phyloP scores from a whole-genome alignment of 2,888 invertebrate genomes.

The Agrotis clavis region DNA sequence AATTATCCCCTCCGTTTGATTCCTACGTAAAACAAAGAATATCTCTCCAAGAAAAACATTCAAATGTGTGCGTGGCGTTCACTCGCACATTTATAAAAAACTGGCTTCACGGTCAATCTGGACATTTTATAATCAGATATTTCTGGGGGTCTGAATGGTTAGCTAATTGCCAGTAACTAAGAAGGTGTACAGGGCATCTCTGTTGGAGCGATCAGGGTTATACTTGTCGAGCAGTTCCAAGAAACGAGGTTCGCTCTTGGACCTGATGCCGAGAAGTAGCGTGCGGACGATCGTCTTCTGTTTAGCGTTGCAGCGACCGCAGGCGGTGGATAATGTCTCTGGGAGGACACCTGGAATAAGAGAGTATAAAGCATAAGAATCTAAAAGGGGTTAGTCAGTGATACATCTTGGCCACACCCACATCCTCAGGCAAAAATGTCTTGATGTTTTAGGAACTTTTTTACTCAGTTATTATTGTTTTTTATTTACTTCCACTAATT shows the following conservation, averaged over 20 bases:
- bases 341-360: conserved; percentile 92
- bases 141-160: background rate
- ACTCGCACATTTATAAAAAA: no score
- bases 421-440: no score
- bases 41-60: no score
- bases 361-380: background rate
- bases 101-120: no score
- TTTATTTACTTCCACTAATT: no score
- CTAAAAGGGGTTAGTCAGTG: no score
- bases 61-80: no score
- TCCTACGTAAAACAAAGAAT: no score
- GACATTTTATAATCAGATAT: background rate
- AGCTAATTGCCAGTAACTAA: conserved; percentile 86
- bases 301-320: conserved; percentile 92
- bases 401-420: no score
- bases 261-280: conserved; percentile 93
- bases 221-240: conserved; percentile 93
- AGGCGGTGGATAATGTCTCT: conserved; percentile 93
- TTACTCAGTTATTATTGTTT: no score
- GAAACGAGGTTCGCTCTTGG: conserved; percentile 93
- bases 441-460: no score
- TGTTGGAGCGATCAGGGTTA: conserved; percentile 93
- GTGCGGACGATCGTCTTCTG: conserved; percentile 92
- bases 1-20: no score
- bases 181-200: conserved; percentile 91